phyloP scores from a whole-genome alignment of 2,888 invertebrate species.

The Pheosia gnoma region DNA sequence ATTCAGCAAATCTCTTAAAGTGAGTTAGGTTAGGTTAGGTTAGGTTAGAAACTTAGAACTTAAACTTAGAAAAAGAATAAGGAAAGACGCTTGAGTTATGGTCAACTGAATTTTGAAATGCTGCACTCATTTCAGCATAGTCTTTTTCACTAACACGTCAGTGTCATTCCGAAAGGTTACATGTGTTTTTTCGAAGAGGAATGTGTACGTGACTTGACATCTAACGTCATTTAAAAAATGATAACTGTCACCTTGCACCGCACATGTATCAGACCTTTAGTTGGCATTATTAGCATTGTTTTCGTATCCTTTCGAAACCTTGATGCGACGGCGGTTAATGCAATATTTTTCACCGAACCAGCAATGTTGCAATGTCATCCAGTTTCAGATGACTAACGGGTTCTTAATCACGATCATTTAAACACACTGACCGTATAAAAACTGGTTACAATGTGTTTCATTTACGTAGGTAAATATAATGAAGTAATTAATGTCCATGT shows the following conservation, averaged over 20 bases:
- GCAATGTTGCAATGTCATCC: constrained; percentile 27
- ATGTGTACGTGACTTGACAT: neutral
- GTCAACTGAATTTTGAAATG: no score
- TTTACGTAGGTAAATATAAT: no score
- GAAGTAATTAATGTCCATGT: no score
- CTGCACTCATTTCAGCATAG: no score
- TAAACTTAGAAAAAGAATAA: no score
- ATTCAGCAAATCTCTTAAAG: no score
- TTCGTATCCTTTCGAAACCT: constrained; percentile 24
- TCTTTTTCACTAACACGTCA: neutral
- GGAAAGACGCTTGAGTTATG: no score
- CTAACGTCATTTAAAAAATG: neutral
- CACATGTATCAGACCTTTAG: constrained; percentile 10
- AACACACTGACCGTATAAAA: no score
- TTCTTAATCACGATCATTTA: neutral
- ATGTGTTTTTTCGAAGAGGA: no score
- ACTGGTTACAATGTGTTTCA: no score
- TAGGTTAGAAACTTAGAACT: no score
- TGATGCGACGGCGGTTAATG: constrained; percentile 14
- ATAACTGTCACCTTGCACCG: neutral
- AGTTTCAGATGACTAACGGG: constrained; percentile 18
- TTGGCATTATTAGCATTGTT: constrained; percentile 6
- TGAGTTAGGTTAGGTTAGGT: no score
- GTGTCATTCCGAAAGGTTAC: neutral
- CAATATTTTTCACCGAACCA: constrained; percentile 11